Percentiles rank a stretch among this genome's conserved stretches.
phyloP scores from a whole-genome alignment of 2,113 vertebrate genomes.

The Bos taurus region ARS-UCD2.0 NC_037337.1:96075501-96076000 shows the following conservation, averaged over 20 bases:
- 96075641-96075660: background rate
- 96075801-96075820: background rate
- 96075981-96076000: background rate
- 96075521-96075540: background rate
- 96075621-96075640: background rate
- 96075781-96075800: background rate
- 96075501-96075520: rapidly evolving
- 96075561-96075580: background rate
- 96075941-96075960: background rate
- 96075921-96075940: background rate
- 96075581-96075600: background rate
- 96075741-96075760: background rate
- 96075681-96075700: background rate
- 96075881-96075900: no score
- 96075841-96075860: background rate
- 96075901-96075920: background rate
- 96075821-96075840: background rate
- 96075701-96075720: background rate
- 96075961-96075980: background rate
- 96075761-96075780: background rate
- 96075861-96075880: background rate
- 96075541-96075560: background rate
- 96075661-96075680: background rate
- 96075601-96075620: background rate
- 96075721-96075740: background rate